Conservation (phyloP, 1,140 invertebrate genomes). For the Halesus radiatus region DNA sequence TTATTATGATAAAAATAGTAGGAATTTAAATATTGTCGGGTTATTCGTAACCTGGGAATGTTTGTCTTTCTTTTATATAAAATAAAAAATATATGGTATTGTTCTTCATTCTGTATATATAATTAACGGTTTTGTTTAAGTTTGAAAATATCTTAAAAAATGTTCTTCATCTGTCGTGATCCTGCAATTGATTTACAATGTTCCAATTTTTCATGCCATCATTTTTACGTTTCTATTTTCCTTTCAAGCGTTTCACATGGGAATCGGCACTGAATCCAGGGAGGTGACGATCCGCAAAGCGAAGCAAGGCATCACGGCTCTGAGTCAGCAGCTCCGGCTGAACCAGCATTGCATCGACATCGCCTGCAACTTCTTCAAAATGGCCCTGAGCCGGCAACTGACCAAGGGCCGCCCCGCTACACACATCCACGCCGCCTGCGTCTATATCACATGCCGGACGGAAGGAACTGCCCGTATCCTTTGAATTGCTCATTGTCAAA, state of each 20-base stretch:
- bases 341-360: slow-evolving; percentile 94
- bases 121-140: too few species aligned
- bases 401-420: slow-evolving; percentile 91
- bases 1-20: too few species aligned
- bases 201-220: too few species aligned
- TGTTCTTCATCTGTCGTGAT: too few species aligned
- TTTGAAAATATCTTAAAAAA: too few species aligned
- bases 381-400: slow-evolving; percentile 89
- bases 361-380: slow-evolving; percentile 96
- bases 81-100: too few species aligned
- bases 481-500: slow-evolving; percentile 60
- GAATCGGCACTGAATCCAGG: slow-evolving; percentile 88
- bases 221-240: neutral
- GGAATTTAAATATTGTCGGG: too few species aligned
- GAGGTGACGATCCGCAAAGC: slow-evolving; percentile 92
- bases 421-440: slow-evolving; percentile 96
- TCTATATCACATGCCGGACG: slow-evolving; percentile 96
- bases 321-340: slow-evolving; percentile 85
- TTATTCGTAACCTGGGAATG: too few species aligned
- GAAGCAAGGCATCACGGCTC: slow-evolving; percentile 82
- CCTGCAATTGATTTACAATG: too few species aligned
- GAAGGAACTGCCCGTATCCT: slow-evolving; percentile 95
- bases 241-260: slow-evolving; percentile 81
- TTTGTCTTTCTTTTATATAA: too few species aligned
- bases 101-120: too few species aligned